Evolutionary conservation across 2,797 vertebrate species (phyloP), one percentile per base, ranked within the genome.

Genomic region (Molossus molossus): DNA sequence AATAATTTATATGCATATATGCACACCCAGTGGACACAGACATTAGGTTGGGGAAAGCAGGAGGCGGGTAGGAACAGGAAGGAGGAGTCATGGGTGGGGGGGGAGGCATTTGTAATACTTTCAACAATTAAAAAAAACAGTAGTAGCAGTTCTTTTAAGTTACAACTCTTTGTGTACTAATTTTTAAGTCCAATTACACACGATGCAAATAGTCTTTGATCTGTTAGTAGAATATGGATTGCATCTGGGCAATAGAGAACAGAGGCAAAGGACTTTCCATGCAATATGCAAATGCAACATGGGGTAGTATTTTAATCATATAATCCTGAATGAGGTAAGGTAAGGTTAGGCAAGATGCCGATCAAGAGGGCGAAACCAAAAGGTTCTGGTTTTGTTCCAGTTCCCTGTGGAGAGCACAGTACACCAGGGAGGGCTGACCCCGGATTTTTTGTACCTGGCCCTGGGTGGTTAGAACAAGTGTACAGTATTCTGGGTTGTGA

Each of bases 151-250:
- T 64, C 60, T 64, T 94, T 64, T 69, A 85, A 80, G 65, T 58
- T 57, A 37, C 1, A 62, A 5, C 3, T 67, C 13, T 85, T 84
- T 10, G 3, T 37, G 18, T 1, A 37, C 45, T 50, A 50, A 73
- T 79, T 81, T 93, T 88, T 58, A 93, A 89, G 45, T 90, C 29
- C 9, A 72, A 33, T 90, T 53, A 27, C 6, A 20, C 73, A n/a
- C 85, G 62, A 55, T 77, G 53, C 27, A 87, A 64, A 64, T 14
- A 62, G n/a, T 5, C 76, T 82, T 86, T 33, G 50, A 33, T 75
- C 29, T 57, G 3, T 79, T 65, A 45, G 65, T 50, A 91, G 27
- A 80, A 40, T 73, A 48, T 73, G 15, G 27, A 69, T 15, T 58
- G 10, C 4, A 29, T 76, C n/a, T 20, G 13, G 6, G 55, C 13